A percentile compares a stretch with the other conserved stretches of the same genome.
Conservation (phyloP, 2,888 invertebrate genomes). For the Beris chalybata region DNA sequence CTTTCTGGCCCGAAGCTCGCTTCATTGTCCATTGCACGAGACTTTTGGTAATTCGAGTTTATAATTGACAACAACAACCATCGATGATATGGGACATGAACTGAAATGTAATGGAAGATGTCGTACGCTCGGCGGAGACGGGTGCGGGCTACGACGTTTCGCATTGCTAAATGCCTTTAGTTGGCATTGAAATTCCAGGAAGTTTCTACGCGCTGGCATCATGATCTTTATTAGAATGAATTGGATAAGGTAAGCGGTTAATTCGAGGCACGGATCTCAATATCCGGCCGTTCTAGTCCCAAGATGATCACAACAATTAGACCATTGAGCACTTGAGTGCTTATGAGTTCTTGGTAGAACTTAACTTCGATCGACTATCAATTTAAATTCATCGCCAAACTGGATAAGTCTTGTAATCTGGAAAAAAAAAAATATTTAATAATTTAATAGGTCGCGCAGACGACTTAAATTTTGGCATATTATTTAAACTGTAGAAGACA, state of each 20-base stretch:
- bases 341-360: too few species aligned
- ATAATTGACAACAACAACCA: slow-evolving; percentile 27
- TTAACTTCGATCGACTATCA: too few species aligned
- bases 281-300: slow-evolving; percentile 16
- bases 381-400: too few species aligned
- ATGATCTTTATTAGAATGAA: slow-evolving; percentile 22
- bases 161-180: slow-evolving; percentile 27
- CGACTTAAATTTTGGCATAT: too few species aligned
- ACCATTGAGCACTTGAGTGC: too few species aligned
- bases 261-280: slow-evolving; percentile 28
- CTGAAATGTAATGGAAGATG: slow-evolving; percentile 21
- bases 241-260: slow-evolving; percentile 14
- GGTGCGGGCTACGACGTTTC: background rate
- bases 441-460: too few species aligned
- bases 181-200: slow-evolving; percentile 33
- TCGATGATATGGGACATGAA: slow-evolving; percentile 25
- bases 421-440: too few species aligned
- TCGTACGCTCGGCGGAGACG: background rate
- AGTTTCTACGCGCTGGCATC: slow-evolving; percentile 21
- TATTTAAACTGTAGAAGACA: too few species aligned
- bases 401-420: too few species aligned
- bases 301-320: background rate
- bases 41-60: slow-evolving; percentile 25
- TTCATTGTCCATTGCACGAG: slow-evolving; percentile 9
- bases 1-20: too few species aligned